A percentile compares a stretch with the other conserved stretches of the same genome.
phyloP scores from a whole-genome alignment of 2,797 vertebrate species.

The Pangasius krempfi region DNA sequence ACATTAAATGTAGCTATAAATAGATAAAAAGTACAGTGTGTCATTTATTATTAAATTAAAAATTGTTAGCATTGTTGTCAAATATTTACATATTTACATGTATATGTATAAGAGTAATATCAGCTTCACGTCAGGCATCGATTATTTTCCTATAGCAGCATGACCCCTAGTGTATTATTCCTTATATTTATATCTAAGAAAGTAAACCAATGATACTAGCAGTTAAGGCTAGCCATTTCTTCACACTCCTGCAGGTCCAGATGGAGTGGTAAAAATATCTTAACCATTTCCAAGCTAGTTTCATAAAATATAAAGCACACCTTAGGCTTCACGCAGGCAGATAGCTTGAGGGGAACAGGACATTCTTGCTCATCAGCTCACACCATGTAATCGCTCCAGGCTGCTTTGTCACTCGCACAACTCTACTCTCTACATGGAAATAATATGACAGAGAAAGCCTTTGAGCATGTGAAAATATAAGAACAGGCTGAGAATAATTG shows the following conservation, averaged over 20 bases:
- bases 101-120: not conserved
- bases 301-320: not conserved
- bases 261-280: not conserved
- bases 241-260: not conserved
- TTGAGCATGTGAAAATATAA: conserved; percentile 2
- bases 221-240: not conserved
- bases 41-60: not conserved
- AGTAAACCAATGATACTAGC: not conserved
- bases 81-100: not conserved
- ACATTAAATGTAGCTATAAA: not conserved
- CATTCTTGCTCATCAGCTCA: conserved; percentile 5
- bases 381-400: conserved; percentile 18
- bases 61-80: not conserved
- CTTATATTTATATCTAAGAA: not conserved
- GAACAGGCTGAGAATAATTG: conserved; percentile 29
- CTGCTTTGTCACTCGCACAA: conserved; percentile 24
- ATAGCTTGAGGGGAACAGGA: not conserved
- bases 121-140: not conserved
- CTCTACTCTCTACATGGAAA: not conserved
- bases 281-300: not conserved
- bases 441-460: conserved; percentile 8
- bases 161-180: not conserved
- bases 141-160: not conserved
- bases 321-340: not conserved
- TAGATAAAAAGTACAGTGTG: too few relatives aligned